Base-by-base conservation (phyloP, 2,888 invertebrate species). In the Coelinius sp. region DNA sequence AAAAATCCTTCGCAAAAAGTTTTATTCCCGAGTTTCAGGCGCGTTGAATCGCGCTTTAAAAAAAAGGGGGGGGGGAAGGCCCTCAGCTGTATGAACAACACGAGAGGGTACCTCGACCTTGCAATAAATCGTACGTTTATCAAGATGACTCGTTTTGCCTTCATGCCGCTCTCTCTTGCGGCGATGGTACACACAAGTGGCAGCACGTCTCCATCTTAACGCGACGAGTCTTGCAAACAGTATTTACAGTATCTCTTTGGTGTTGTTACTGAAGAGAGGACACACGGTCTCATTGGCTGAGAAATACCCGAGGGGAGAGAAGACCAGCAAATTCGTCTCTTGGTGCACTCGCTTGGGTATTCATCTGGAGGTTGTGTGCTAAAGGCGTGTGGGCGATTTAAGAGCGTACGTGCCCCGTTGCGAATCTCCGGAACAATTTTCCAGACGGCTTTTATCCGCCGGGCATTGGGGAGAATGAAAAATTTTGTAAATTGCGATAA, bases 141-240 rank as follows among this genome's bases (percentile, higher is more conserved):
- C 79, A 79, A 79, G 78, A 79, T 79, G 77, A 79, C 78, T 78
- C 75, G 74, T 72, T 70, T 72, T 74, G 76, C 77, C 74, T 77
- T 67, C 68, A 64, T 38, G 72, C 69, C 68, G 71, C 63, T 75
- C 56, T 69, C 63, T 72, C 71, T 46, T 38, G 70, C 64, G 73
- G 70, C 73, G 71, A 72, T 73, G 66, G 71, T 49, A 66, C 46
- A 71, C 71, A 66, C 75, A 75, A 75, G 76, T 78, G 75, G 75
- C 69, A 38, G 67, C 71, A 68, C 75, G 73, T 76, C 77, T 77
- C 77, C 74, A 75, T 78, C 68, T 71, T 53, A 38, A 53, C 66
- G 41, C 63, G 63, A 63, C 63, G 63, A 63, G 38, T 63, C 38
- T 63, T 63, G 22, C 22, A 38, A 63, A 63, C 41, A 63, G 41